Percentiles rank a stretch among this genome's conserved stretches.
These are phyloP conservation scores for Phrynocephalus forsythii DNA, from an alignment of 2,797 vertebrate species.

Conservation along the genomic window DNA sequence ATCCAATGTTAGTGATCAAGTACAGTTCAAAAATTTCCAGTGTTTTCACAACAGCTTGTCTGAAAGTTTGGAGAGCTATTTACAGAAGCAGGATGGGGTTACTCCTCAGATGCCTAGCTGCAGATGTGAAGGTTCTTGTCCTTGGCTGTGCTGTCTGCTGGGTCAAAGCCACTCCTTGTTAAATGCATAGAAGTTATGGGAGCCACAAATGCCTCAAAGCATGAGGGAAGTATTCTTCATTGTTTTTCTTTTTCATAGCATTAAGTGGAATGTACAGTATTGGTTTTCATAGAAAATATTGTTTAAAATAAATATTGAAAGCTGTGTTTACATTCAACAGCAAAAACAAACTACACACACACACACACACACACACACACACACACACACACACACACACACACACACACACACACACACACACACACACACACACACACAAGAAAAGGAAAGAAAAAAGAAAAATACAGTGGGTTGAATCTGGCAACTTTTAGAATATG, in stretches of 20 bases:
- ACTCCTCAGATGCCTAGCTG: not conserved
- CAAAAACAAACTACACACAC: too few species aligned
- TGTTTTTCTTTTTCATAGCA: not conserved
- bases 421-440: not conserved
- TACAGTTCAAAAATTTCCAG: not conserved
- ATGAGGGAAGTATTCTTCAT: not conserved
- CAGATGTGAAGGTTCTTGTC: not conserved
- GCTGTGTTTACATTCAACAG: not conserved
- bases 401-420: too few species aligned
- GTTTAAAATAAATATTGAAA: not conserved
- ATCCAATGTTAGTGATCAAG: not conserved
- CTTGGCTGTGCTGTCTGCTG: not conserved
- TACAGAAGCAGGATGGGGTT: not conserved
- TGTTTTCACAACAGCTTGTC: not conserved
- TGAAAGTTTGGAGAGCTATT: not conserved
- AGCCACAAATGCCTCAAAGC: not conserved
- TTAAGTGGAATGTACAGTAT: not conserved
- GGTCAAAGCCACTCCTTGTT: not conserved
- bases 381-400: too few species aligned
- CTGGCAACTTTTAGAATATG: constrained; percentile 1
- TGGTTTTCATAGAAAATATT: not conserved
- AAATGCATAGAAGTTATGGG: not conserved
- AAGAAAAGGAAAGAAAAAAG: not conserved
- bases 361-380: not conserved
- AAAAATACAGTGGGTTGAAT: not conserved